Percentiles rank a stretch among this genome's conserved stretches.
These are phyloP conservation scores for Echinometra lucunter DNA, from an alignment of 53 echinoderm and acorn worm species.

Conservation along the genomic window DNA sequence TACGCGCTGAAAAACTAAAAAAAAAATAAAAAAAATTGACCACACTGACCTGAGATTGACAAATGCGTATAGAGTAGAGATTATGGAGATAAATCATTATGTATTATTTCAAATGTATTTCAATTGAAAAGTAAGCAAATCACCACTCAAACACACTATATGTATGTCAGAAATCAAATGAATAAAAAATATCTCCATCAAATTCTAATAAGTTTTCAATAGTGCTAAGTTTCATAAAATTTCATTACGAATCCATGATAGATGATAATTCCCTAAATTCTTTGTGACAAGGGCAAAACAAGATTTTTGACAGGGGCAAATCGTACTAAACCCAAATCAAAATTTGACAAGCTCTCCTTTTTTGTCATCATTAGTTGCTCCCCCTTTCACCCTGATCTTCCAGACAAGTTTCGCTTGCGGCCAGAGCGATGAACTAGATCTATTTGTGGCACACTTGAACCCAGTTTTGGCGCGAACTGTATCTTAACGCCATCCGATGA, in stretches of 20 bases:
- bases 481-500: slow-evolving; percentile 20
- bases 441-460: slow-evolving; percentile 64
- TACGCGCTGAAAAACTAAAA: too few species aligned
- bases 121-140: too few species aligned
- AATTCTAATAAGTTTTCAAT: too few species aligned
- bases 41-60: too few species aligned
- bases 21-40: too few species aligned
- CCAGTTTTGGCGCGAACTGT: slow-evolving; percentile 40
- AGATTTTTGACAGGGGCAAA: neutral
- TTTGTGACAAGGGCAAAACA: neutral
- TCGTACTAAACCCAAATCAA: neutral
- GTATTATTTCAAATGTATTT: too few species aligned
- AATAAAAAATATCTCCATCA: too few species aligned
- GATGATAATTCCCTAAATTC: neutral
- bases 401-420: slow-evolving; percentile 58
- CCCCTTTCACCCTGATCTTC: slow-evolving; percentile 13
- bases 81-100: too few species aligned
- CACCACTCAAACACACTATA: too few species aligned
- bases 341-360: neutral
- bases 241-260: neutral
- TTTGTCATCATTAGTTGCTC: neutral
- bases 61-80: too few species aligned
- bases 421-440: slow-evolving; percentile 60
- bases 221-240: neutral
- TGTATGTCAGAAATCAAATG: too few species aligned